Conservation (phyloP, 2,113 vertebrate species). For the Osmerus mordax region DNA sequence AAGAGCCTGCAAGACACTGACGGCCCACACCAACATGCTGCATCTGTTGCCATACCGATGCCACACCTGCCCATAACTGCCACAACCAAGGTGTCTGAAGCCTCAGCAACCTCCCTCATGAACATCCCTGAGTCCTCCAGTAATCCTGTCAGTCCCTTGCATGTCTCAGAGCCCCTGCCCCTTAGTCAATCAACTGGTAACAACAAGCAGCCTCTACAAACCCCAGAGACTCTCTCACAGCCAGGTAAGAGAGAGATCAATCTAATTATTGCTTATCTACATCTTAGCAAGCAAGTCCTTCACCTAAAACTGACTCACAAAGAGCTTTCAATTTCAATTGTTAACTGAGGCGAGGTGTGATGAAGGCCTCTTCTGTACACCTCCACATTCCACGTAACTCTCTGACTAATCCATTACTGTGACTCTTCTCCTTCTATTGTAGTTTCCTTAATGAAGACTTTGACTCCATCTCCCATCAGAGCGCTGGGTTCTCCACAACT, state of each 20-base stretch:
- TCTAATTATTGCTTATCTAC: neutral
- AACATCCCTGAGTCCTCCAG: constrained; percentile 55
- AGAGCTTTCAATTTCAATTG: too few relatives aligned
- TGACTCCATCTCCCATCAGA: constrained; percentile 66
- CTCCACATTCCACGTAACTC: too few relatives aligned
- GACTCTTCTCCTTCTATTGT: constrained; percentile 14
- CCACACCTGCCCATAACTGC: constrained; percentile 91
- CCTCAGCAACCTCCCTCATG: constrained; percentile 67
- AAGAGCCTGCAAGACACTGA: constrained; percentile 52
- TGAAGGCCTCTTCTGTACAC: neutral
- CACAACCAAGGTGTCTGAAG: constrained; percentile 76
- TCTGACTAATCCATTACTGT: neutral
- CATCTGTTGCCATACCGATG: constrained; percentile 75
- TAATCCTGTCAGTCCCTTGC: constrained; percentile 51
- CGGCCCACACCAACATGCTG: constrained; percentile 69
- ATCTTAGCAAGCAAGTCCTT: neutral
- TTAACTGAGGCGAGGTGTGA: neutral
- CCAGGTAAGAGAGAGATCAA: constrained; percentile 63
- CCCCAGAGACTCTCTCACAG: constrained; percentile 64
- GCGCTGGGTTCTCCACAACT: constrained; percentile 63
- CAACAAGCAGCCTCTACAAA: constrained; percentile 51
- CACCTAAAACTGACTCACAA: neutral
- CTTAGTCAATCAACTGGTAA: constrained; percentile 49
- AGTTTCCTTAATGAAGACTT: constrained; percentile 69
- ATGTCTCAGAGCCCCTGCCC: constrained; percentile 43